A percentile compares a stretch with the other conserved stretches of the same genome.
phyloP scores from a whole-genome alignment of 2,113 vertebrate species.

The Onychostoma macrolepis region DNA sequence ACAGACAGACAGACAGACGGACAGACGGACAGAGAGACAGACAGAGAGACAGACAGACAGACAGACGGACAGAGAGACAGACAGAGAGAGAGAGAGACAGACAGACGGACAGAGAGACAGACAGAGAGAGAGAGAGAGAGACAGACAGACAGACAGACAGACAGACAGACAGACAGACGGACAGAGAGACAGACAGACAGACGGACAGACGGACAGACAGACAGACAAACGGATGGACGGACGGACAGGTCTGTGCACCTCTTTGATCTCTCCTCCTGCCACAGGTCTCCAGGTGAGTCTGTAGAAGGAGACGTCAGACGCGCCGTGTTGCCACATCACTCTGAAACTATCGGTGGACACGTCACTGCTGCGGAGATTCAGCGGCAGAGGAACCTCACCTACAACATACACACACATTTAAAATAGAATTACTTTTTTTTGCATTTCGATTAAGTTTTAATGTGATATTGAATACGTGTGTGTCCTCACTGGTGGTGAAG shows the following conservation, averaged over 20 bases:
- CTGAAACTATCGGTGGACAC: slow-evolving; percentile 82
- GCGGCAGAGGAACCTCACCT: slow-evolving; percentile 84
- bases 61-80: too few relatives aligned
- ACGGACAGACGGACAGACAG: neutral
- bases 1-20: too few relatives aligned
- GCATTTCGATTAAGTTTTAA: neutral
- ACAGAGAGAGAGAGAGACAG: too few relatives aligned
- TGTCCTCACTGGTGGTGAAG: slow-evolving; percentile 87
- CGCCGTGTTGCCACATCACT: slow-evolving; percentile 86
- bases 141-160: neutral
- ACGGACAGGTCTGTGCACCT: slow-evolving; percentile 72
- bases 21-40: too few relatives aligned
- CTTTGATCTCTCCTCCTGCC: slow-evolving; percentile 78
- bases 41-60: too few relatives aligned
- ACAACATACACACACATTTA: slow-evolving; percentile 39
- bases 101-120: neutral
- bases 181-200: neutral
- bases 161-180: neutral
- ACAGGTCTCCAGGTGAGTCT: slow-evolving; percentile 85
- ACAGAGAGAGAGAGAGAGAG: neutral
- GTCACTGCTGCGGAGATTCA: slow-evolving; percentile 80
- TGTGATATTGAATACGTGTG: neutral
- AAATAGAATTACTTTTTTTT: neutral
- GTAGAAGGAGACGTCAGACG: slow-evolving; percentile 83
- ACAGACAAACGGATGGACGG: too few relatives aligned